Evolutionary conservation across 2,113 vertebrate species (phyloP).

Genomic region (Numenius arquata): DNA sequence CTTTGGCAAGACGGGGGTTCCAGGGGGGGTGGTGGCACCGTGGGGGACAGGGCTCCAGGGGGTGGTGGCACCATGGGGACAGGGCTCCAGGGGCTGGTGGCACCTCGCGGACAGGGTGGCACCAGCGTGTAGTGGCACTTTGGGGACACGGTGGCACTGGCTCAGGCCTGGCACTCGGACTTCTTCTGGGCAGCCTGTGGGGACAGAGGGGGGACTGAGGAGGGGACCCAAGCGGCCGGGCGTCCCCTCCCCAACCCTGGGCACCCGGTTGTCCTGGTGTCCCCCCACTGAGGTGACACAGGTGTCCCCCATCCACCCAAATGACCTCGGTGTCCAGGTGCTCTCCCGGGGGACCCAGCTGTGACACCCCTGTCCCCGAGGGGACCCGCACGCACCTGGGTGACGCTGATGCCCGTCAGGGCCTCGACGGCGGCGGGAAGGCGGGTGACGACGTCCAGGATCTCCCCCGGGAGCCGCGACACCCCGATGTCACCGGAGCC

Average conservation of each 20-base stretch:
- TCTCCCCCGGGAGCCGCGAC: not conserved
- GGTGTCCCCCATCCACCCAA: too few relatives aligned
- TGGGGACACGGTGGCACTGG: not conserved
- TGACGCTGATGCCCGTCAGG: not conserved
- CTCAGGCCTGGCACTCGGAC: not conserved
- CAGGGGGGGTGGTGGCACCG: not conserved
- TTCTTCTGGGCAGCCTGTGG: not conserved
- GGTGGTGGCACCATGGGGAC: not conserved
- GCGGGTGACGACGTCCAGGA: not conserved
- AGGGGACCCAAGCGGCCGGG: too few relatives aligned
- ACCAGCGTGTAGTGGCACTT: not conserved
- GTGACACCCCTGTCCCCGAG: too few relatives aligned
- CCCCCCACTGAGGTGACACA: too few relatives aligned
- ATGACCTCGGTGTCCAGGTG: too few relatives aligned
- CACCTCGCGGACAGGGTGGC: not conserved
- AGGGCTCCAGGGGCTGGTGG: not conserved
- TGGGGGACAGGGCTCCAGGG: too few relatives aligned
- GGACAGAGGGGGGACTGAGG: fast-evolving
- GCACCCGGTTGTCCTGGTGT: too few relatives aligned
- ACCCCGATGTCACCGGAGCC: not conserved
- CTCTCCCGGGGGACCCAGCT: not conserved
- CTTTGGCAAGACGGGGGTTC: not conserved
- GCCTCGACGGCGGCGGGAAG: not conserved
- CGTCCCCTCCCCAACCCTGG: not conserved
- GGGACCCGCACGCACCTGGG: not conserved